Evolutionary conservation across 2,113 vertebrate species (phyloP).

Genomic region (Benitochromis conjunctus): DNA sequence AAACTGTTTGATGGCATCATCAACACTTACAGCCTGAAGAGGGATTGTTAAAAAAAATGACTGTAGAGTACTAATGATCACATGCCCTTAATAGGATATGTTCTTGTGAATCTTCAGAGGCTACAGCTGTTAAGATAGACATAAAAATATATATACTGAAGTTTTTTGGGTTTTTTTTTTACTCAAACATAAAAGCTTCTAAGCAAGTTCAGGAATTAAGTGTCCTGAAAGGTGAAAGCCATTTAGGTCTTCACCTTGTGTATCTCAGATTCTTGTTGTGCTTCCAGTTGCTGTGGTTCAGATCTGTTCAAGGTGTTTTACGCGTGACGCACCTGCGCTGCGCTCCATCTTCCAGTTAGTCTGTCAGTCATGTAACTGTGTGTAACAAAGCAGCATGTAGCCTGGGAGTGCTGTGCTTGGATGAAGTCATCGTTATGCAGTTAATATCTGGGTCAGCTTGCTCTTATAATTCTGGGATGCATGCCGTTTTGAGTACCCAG

Average conservation of each 20-base stretch:
- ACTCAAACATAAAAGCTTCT: not conserved
- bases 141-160: not conserved
- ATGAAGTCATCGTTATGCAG: conserved; percentile 57
- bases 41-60: not conserved
- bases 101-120: not conserved
- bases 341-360: not conserved
- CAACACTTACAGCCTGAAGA: not conserved
- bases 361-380: not conserved
- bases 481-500: not conserved
- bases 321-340: not conserved
- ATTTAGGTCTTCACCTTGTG: not conserved
- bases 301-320: not conserved
- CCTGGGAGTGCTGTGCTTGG: not conserved
- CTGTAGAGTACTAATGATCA: not conserved
- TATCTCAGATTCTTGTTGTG: not conserved
- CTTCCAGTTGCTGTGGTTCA: not conserved
- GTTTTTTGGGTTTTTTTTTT: not conserved
- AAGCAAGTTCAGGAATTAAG: not conserved
- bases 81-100: not conserved
- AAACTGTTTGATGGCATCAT: not conserved
- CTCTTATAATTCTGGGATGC: conserved; percentile 24
- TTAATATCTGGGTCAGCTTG: conserved; percentile 60
- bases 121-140: not conserved
- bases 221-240: not conserved
- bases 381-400: not conserved